These are phyloP conservation scores for Drosophila trapezifrons DNA, from an alignment of 1,140 invertebrate species.

Conservation along the genomic window DNA sequence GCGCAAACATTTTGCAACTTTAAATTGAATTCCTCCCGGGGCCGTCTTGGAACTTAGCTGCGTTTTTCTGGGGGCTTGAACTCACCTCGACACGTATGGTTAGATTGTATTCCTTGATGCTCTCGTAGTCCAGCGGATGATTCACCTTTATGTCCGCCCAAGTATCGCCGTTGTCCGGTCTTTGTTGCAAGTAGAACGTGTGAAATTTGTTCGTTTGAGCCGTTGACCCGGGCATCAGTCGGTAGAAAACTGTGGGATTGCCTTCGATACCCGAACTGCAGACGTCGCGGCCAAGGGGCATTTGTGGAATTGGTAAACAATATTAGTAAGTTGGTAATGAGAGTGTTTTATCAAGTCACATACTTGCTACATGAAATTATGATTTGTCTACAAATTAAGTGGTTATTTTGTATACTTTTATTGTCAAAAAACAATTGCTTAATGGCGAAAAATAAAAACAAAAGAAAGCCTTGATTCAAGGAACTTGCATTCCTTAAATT, in stretches of 20 bases:
- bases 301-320: not conserved
- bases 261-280: slow-evolving; percentile 96
- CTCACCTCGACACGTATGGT: slow-evolving; percentile 97
- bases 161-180: slow-evolving; percentile 94
- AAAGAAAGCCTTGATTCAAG: slow-evolving; percentile 22
- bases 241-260: slow-evolving; percentile 97
- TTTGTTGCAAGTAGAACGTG: slow-evolving; percentile 97
- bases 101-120: slow-evolving; percentile 97
- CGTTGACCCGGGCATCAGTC: slow-evolving; percentile 96
- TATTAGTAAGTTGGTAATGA: slow-evolving; percentile 36
- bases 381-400: slow-evolving; percentile 53
- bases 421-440: slow-evolving; percentile 62
- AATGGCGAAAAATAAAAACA: slow-evolving; percentile 19
- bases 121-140: slow-evolving; percentile 97
- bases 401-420: slow-evolving; percentile 24
- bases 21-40: slow-evolving; percentile 29
- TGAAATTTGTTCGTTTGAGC: slow-evolving; percentile 98
- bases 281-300: slow-evolving; percentile 28
- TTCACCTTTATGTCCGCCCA: slow-evolving; percentile 98
- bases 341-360: not conserved
- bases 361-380: slow-evolving; percentile 62
- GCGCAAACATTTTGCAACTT: slow-evolving; percentile 35
- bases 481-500: slow-evolving; percentile 1
- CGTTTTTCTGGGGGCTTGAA: slow-evolving; percentile 7
- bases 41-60: not conserved